Conservation (phyloP, 2,113 vertebrate species). For the Tragulus kanchil region DNA sequence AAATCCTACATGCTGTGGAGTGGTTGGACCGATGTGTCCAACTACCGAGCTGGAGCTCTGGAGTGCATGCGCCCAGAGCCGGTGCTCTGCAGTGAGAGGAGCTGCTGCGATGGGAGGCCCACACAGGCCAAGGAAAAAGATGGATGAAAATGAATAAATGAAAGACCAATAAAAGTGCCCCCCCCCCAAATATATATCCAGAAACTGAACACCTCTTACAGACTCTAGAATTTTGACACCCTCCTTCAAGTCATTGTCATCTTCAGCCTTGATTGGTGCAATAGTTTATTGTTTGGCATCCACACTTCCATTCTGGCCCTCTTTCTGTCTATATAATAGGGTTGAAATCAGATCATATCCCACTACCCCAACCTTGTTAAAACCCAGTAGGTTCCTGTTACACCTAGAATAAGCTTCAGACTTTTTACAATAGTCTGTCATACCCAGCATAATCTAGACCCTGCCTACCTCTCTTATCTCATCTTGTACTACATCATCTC, state of each 20-base stretch:
- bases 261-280: neutral
- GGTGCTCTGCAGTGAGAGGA: no score
- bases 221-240: neutral
- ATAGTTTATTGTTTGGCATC: neutral
- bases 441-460: neutral
- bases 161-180: no score
- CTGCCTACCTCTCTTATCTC: neutral
- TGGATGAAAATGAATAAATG: no score
- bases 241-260: neutral
- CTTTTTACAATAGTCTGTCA: neutral
- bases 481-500: neutral
- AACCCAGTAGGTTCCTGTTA: neutral
- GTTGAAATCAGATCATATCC: neutral
- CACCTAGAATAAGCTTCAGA: neutral
- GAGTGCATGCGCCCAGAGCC: no score
- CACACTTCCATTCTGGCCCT: neutral
- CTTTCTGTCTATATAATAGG: neutral
- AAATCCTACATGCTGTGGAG: no score
- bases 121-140: no score
- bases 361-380: neutral
- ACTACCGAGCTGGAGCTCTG: no score
- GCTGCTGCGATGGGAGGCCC: no score
- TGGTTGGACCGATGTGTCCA: no score
- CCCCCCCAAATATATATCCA: neutral
- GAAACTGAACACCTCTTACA: neutral